Evolutionary conservation across 2,797 vertebrate genomes (phyloP), one percentile per base, ranked within the genome.

Genomic region (Crotalus adamanteus): DNA sequence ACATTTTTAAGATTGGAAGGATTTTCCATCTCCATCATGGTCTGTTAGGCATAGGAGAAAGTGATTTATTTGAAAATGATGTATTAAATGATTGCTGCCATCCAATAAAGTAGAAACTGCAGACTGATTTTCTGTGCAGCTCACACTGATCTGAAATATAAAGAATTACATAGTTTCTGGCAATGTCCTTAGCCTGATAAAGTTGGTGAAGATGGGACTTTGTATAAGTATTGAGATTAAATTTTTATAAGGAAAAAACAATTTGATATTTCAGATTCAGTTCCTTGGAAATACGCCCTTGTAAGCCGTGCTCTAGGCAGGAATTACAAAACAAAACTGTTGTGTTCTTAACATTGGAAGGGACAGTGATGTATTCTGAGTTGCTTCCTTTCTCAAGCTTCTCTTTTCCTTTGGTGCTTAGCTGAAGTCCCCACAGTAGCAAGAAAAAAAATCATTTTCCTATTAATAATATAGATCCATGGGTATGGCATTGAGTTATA

Each of bases 1-100:
- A 90, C 83, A 95, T 91, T 91, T 88, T 83, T 73, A 55, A 87
- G 14, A 86, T 22, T 78, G 69, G 90, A 90, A 95, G 94, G 91
- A 55, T 4, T 12, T 22, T 14, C 25, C 22, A 57, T 14, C 31
- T 14, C 53, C 3, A 1, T 3, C 90, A 22, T 42, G 61, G 87
- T 90, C 88, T 86, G 90, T 31, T 51, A 8, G n/a, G n/a, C 0
- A 0, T 89, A 92, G 94, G 26, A 65, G 73, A 88, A 89, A 96
- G 59, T 14, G 89, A 28, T 56, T 69, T 37, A 63, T 89, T 91
- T 93, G 55, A 83, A 92, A 92, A 88, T 65, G 61, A 88, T 93
- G 26, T 7, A 51, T 92, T 89, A 95, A 95, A 93, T 26, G 59
- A 92, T 91, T 65, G 69, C 42, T 11, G 9, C 28, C 90, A 93